phyloP scores from a whole-genome alignment of 92 coral and sea anemone species.

The Palythoa caribaeorum region DNA sequence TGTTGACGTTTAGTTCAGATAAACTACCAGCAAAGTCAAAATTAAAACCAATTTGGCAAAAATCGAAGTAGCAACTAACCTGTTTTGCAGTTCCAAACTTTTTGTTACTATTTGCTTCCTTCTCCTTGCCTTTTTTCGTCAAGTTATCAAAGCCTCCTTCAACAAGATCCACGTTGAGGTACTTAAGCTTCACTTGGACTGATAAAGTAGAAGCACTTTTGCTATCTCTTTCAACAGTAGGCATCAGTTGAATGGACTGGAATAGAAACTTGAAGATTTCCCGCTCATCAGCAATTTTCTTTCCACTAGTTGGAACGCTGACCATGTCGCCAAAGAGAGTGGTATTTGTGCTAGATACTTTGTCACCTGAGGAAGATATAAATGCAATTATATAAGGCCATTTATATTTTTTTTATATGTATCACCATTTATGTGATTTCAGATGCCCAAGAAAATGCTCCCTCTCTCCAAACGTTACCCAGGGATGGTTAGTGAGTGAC shows the following conservation, averaged over 20 bases:
- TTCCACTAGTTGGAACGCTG: slow-evolving; percentile 99
- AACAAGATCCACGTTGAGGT: slow-evolving; percentile 81
- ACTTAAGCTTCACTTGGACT: slow-evolving; percentile 73
- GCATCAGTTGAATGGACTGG: slow-evolving; percentile 86
- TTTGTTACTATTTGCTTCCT: slow-evolving; percentile 49
- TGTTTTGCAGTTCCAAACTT: slow-evolving; percentile 54
- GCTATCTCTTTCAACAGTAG: slow-evolving; percentile 75
- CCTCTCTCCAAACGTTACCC: not conserved
- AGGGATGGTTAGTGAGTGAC: too few species aligned
- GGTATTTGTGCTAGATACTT: slow-evolving; percentile 37
- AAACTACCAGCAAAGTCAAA: too few species aligned
- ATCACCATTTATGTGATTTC: not conserved
- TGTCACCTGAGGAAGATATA: slow-evolving; percentile 17
- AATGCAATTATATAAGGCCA: not conserved
- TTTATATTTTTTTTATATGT: too few species aligned
- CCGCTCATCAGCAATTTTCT: slow-evolving; percentile 97
- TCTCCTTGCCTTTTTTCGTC: slow-evolving; percentile 67
- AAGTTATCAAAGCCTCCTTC: slow-evolving; percentile 85
- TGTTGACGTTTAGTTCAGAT: too few species aligned
- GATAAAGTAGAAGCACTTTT: slow-evolving; percentile 81
- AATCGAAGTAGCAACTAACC: slow-evolving; percentile 38
- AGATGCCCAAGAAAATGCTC: not conserved
- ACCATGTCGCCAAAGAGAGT: slow-evolving; percentile 93
- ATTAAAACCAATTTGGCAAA: not conserved
- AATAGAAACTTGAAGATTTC: slow-evolving; percentile 93